These are phyloP conservation scores for Staurois parvus DNA, from an alignment of 2,797 vertebrate species.

Conservation along the genomic window DNA sequence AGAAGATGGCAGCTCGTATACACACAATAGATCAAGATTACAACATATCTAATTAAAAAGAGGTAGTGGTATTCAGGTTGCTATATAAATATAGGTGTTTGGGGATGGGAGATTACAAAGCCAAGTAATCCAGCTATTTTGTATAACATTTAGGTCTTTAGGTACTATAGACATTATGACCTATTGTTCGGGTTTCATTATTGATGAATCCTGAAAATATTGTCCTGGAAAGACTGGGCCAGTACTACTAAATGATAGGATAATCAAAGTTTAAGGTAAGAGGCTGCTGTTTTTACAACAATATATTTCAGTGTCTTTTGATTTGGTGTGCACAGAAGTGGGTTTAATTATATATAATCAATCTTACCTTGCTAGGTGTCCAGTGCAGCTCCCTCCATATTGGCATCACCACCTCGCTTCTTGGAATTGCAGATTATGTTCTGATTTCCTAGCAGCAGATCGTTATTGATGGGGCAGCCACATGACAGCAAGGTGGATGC, in stretches of 20 bases:
- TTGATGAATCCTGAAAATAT: not conserved
- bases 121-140: not conserved
- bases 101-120: not conserved
- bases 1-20: slow-evolving; percentile 1
- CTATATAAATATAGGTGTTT: not conserved
- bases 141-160: not conserved
- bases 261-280: not conserved
- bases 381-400: no score
- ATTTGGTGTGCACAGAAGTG: no score
- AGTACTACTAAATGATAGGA: not conserved
- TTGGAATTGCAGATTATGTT: no score
- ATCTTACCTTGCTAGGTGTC: no score
- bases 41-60: slow-evolving; percentile 25
- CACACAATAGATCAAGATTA: slow-evolving; percentile 31
- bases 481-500: no score
- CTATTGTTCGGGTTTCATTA: not conserved
- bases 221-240: not conserved
- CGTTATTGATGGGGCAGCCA: no score
- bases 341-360: no score
- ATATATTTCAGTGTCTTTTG: not conserved
- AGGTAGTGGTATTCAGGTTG: not conserved
- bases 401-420: no score
- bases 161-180: not conserved
- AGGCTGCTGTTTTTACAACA: not conserved
- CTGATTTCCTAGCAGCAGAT: no score